Evolutionary conservation across 2,113 vertebrate genomes (phyloP).

Genomic region (Triplophysa siluroides): DNA sequence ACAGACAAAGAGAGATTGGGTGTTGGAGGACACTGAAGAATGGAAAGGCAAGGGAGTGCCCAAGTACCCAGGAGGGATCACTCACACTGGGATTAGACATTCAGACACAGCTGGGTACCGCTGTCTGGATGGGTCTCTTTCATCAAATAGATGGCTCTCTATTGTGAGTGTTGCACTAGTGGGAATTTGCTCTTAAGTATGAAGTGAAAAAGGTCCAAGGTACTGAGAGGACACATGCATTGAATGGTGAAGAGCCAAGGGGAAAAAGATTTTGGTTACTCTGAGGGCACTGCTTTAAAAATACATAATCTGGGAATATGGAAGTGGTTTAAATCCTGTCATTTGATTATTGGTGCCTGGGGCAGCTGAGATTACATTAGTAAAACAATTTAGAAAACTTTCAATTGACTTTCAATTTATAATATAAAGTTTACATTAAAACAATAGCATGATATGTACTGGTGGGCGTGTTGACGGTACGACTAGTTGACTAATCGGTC

Average conservation of each 20-base stretch:
- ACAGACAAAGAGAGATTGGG: conserved; percentile 20
- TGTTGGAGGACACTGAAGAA: conserved; percentile 20
- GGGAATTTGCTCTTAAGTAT: conserved; percentile 43
- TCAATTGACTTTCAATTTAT: not conserved
- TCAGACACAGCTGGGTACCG: conserved; percentile 38
- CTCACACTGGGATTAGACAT: conserved; percentile 43
- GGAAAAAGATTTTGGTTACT: not conserved
- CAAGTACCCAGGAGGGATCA: conserved; percentile 38
- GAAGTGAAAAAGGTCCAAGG: conserved; percentile 27
- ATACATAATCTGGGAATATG: conserved; percentile 11
- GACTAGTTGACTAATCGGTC: too few relatives aligned
- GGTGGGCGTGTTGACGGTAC: too few relatives aligned
- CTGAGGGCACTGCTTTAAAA: conserved; percentile 18
- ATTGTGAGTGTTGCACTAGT: conserved; percentile 35
- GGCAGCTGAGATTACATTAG: not conserved
- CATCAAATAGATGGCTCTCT: conserved; percentile 42
- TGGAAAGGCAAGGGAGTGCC: conserved; percentile 9
- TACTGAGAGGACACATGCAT: conserved; percentile 36
- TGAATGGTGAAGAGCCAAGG: conserved; percentile 19
- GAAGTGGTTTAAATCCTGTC: not conserved
- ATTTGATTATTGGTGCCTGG: not conserved
- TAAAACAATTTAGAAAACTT: not conserved
- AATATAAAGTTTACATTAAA: not conserved
- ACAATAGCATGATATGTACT: not conserved
- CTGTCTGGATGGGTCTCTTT: conserved; percentile 35